Conservation (phyloP, 1,140 invertebrate genomes). For the Chionoecetes opilio region DNA sequence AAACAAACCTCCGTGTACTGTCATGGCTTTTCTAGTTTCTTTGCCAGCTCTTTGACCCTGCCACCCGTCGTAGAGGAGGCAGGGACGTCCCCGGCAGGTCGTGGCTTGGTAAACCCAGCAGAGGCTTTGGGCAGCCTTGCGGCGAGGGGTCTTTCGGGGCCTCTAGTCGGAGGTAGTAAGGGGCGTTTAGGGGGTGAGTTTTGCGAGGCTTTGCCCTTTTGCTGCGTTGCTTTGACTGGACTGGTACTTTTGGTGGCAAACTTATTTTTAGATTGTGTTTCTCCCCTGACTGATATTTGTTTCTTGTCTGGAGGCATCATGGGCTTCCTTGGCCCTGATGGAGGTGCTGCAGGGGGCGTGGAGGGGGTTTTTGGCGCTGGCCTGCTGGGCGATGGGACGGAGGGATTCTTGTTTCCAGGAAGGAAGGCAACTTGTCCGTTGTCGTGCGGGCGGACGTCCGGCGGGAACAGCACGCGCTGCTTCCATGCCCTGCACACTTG, state of each 20-base stretch:
- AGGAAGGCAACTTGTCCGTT: too few species aligned
- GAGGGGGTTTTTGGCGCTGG: not conserved
- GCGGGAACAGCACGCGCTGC: not conserved
- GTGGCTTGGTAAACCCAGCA: not conserved
- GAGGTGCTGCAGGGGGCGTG: not conserved
- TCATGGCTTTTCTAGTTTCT: not conserved
- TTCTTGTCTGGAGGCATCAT: not conserved
- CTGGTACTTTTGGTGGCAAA: not conserved
- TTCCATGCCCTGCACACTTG: not conserved
- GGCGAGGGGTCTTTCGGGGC: not conserved
- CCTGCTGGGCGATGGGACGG: not conserved
- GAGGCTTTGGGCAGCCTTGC: not conserved
- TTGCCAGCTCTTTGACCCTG: not conserved
- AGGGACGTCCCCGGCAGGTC: not conserved
- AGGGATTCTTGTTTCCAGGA: too few species aligned
- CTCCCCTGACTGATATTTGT: not conserved
- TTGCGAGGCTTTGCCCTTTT: not conserved
- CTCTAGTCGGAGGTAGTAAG: not conserved
- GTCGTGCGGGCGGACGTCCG: too few species aligned
- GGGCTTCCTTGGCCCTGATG: not conserved
- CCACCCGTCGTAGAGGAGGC: not conserved
- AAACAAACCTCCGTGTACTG: not conserved
- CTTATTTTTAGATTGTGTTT: not conserved
- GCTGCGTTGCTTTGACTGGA: not conserved
- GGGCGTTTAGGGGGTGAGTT: not conserved